These are phyloP conservation scores for Raphicerus campestris DNA, from an alignment of 2,113 vertebrate species.

Conservation along the genomic window DNA sequence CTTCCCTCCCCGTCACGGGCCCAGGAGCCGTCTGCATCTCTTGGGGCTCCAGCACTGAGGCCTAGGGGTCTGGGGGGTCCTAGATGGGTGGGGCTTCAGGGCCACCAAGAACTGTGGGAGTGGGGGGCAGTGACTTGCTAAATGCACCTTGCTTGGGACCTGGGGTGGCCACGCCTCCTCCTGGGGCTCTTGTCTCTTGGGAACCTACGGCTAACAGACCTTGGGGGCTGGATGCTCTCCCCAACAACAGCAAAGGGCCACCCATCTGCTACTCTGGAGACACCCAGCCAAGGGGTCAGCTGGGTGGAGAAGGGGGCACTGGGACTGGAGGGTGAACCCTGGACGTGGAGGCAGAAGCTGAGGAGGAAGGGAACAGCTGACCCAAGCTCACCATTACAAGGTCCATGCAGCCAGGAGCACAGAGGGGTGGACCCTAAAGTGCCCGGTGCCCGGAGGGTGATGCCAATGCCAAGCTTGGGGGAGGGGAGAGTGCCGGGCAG, in stretches of 20 bases:
- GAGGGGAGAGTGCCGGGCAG: background rate
- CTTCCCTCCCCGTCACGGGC: accelerated
- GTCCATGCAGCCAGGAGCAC: background rate
- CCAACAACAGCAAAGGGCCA: background rate
- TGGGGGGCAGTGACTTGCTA: background rate
- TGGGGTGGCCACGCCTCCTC: background rate
- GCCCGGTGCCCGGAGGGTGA: accelerated
- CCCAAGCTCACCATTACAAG: background rate
- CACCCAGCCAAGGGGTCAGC: background rate
- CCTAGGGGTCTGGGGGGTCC: background rate
- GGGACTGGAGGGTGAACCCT: no score
- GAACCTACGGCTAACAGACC: background rate
- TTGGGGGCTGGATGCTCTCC: background rate
- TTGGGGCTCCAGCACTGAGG: background rate
- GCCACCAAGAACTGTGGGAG: background rate
- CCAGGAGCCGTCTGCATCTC: background rate
- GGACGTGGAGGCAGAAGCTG: background rate
- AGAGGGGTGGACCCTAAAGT: no score
- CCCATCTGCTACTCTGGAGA: background rate
- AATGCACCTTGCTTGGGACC: background rate
- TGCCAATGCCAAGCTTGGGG: background rate
- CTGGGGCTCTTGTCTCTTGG: background rate
- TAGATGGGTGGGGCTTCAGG: background rate
- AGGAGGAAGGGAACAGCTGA: background rate
- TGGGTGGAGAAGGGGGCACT: background rate